Conservation (phyloP, 1,140 invertebrate species). For the Halyomorpha halys region DNA sequence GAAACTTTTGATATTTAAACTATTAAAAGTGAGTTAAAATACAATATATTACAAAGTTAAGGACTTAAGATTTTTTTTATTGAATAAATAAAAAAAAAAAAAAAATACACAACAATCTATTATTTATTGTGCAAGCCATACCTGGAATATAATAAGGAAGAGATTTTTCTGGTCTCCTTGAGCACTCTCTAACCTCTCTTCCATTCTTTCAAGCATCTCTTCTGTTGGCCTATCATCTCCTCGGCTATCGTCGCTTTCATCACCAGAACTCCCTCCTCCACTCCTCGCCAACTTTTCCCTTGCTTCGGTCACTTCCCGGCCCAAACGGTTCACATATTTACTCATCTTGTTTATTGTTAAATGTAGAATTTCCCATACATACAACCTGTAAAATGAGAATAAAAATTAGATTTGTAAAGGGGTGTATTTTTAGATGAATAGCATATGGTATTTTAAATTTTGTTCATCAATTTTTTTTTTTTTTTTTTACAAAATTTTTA, state of each 20-base stretch:
- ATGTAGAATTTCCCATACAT: slow-evolving; percentile 96
- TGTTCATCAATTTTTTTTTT: too few relatives aligned
- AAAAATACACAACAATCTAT: too few relatives aligned
- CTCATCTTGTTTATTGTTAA: slow-evolving; percentile 94
- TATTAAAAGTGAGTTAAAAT: too few relatives aligned
- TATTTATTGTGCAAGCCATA: slow-evolving; percentile 33
- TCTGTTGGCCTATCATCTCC: slow-evolving; percentile 67
- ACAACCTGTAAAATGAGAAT: slow-evolving; percentile 46
- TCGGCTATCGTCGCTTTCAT: slow-evolving; percentile 43
- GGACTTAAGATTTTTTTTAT: too few relatives aligned
- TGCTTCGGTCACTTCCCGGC: slow-evolving; percentile 71
- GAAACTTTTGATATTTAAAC: too few relatives aligned
- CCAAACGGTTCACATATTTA: slow-evolving; percentile 83
- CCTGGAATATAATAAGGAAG: slow-evolving; percentile 94
- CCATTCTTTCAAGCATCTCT: slow-evolving; percentile 87
- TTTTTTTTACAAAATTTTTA: too few relatives aligned
- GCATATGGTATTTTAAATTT: too few relatives aligned
- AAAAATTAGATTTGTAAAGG: too few relatives aligned
- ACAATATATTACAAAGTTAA: too few relatives aligned
- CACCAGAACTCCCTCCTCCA: slow-evolving; percentile 68
- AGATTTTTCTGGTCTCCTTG: slow-evolving; percentile 94
- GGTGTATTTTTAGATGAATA: too few relatives aligned
- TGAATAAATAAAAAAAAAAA: too few relatives aligned
- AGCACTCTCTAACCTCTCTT: slow-evolving; percentile 85
- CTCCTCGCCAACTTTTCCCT: slow-evolving; percentile 71